These are phyloP conservation scores for Syritta pipiens DNA, from an alignment of 2,888 invertebrate genomes.

Conservation along the genomic window DNA sequence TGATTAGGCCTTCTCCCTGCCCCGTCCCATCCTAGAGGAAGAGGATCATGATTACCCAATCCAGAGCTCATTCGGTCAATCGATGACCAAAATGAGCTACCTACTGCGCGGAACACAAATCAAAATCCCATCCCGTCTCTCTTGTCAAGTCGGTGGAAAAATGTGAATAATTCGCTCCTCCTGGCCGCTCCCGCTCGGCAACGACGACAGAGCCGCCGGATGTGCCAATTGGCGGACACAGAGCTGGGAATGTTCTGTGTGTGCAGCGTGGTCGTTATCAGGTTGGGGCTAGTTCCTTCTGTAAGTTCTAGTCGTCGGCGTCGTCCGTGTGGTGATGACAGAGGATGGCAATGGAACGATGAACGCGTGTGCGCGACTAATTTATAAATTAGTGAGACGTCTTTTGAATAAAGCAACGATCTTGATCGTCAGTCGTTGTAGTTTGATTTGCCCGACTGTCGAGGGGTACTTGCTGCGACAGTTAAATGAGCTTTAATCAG, in stretches of 20 bases:
- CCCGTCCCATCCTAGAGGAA: constrained; percentile 31
- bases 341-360: constrained; percentile 48
- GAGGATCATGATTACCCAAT: constrained; percentile 47
- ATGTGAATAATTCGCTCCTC: constrained; percentile 51
- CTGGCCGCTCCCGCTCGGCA: constrained; percentile 7
- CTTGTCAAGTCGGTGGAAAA: constrained; percentile 25
- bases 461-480: constrained; percentile 2
- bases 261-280: constrained; percentile 13
- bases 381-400: constrained; percentile 66
- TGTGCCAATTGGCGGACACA: constrained; percentile 67
- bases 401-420: constrained; percentile 49
- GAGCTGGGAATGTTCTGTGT: constrained; percentile 12
- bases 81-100: constrained; percentile 58
- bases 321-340: constrained; percentile 18
- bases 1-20: constrained; percentile 51
- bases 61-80: constrained; percentile 62
- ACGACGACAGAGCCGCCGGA: constrained; percentile 41
- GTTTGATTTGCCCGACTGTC: constrained; percentile 8
- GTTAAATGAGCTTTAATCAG: constrained; percentile 13
- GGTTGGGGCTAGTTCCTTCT: constrained; percentile 43
- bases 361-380: constrained; percentile 67
- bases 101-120: constrained; percentile 60
- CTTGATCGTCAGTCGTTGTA: constrained; percentile 18
- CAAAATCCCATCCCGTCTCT: constrained; percentile 62
- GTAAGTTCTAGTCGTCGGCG: constrained; percentile 24